Evolutionary conservation across 1,140 invertebrate species (phyloP).

Genomic region (Tribolium madens): DNA sequence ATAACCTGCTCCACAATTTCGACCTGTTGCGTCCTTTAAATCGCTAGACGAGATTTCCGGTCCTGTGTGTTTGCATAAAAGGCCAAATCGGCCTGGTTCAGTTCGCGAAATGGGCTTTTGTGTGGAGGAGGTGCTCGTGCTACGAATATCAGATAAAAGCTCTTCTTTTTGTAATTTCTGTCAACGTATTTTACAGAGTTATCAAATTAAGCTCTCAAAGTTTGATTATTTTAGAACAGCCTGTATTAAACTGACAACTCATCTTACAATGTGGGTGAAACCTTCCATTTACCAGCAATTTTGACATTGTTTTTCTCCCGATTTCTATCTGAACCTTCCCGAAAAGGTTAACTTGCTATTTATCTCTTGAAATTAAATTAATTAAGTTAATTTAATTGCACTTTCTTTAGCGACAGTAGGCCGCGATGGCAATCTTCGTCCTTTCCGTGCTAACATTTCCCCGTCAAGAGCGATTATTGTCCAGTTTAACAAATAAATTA

Average conservation of each 20-base stretch:
- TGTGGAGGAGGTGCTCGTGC: not conserved
- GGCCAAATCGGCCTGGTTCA: not conserved
- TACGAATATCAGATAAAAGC: not conserved
- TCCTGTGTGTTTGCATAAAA: constrained; percentile 29
- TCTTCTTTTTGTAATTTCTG: too few relatives aligned
- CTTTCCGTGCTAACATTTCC: not conserved
- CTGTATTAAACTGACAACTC: too few relatives aligned
- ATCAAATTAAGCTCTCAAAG: too few relatives aligned
- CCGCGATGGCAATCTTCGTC: not conserved
- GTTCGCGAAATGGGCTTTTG: not conserved
- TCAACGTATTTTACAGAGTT: too few relatives aligned
- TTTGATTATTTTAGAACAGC: too few relatives aligned
- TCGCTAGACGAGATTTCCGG: constrained; percentile 34
- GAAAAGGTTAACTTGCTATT: not conserved
- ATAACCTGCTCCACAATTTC: constrained; percentile 43
- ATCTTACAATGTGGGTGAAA: too few relatives aligned
- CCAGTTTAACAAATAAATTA: constrained; percentile 28
- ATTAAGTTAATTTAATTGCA: not conserved
- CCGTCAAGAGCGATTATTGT: constrained; percentile 13
- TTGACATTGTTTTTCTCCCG: too few relatives aligned
- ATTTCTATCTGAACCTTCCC: not conserved
- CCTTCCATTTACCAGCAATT: too few relatives aligned
- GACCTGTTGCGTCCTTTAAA: constrained; percentile 43
- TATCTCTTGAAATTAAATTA: not conserved
- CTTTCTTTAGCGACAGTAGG: not conserved